Percentiles rank a stretch among this genome's conserved stretches.
phyloP scores from a whole-genome alignment of 2,797 vertebrate genomes.

The Tragopan temminckii region DNA sequence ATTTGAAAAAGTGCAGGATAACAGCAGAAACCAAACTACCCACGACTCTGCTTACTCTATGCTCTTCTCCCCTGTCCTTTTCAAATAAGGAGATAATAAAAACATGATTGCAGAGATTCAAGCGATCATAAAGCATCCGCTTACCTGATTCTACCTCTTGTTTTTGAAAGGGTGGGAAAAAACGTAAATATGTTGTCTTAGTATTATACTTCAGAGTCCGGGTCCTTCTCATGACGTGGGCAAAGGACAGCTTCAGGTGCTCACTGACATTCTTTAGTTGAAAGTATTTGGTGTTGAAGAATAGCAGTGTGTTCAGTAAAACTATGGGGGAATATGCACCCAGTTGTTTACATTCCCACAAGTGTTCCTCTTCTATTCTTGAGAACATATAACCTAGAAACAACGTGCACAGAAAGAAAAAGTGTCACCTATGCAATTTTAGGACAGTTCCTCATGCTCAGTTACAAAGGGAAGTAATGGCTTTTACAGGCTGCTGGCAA shows the following conservation, averaged over 20 bases:
- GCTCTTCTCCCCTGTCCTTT: neutral
- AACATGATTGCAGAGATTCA: neutral
- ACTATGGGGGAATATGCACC: conserved; percentile 97
- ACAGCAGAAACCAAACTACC: neutral
- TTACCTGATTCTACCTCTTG: conserved; percentile 85
- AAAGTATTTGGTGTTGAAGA: conserved; percentile 98
- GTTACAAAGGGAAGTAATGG: neutral
- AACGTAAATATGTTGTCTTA: conserved; percentile 94
- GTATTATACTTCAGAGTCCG: conserved; percentile 88
- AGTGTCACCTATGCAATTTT: neutral
- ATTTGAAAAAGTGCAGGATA: neutral
- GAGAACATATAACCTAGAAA: conserved; percentile 92
- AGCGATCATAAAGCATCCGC: neutral
- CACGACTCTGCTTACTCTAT: neutral
- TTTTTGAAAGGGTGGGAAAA: conserved; percentile 91
- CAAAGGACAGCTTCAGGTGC: conserved; percentile 95
- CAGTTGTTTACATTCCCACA: conserved; percentile 98
- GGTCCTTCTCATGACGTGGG: conserved; percentile 95
- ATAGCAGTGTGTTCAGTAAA: conserved; percentile 96
- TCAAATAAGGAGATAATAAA: neutral
- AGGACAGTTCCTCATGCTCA: neutral
- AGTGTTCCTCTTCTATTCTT: conserved; percentile 94
- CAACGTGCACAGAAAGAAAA: neutral
- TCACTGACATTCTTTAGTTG: conserved; percentile 92
- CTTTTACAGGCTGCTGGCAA: neutral